Evolutionary conservation across 2,888 invertebrate species (phyloP), one percentile per base, ranked within the genome.

Genomic region (Dermolepida albohirtum): DNA sequence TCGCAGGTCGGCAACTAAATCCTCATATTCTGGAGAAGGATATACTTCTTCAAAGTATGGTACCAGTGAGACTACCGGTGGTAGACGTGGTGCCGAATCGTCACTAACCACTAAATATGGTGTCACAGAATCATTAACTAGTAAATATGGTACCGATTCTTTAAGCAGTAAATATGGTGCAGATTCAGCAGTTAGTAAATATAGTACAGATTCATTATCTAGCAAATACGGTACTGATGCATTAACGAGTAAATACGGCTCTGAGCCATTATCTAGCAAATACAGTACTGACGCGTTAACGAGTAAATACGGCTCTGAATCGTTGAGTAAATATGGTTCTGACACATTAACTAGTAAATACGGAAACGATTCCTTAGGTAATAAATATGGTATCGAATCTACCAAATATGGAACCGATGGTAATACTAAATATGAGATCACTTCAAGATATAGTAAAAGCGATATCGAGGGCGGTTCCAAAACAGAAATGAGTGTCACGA

Each of bases 1-100:
- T 67, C 74, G 78, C 52, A 74, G 81, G 74, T 75, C 77, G 54
- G 71, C 79, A 8, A 74, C 74, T 39, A 75, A 75, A 62, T 79
- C 80, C 6, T 76, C 79, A 7, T 77, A 77, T 59, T 74, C 78
- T 11, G 68, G 59, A 12, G 59, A 66, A 27, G 66, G 52, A 12
- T 65, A 66, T 12, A 14, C 34, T 2, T 22, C 63, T 34, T 54
- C 63, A 12, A 67, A 65, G 57, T 68, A 68, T 16, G 39, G 64
- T 0, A 34, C 34, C 34, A 34, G 14, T 22, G 68, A 68, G 17
- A 44, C 27, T 5, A 10, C 50, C n/a, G 57, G 57, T 10, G 50
- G 66, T 41, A 59, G 57, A 16, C 51, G 62, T 2, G 52, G 67
- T 14, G 29, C 62, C 12, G 67, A 67, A 34, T 67, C 63, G 4